phyloP scores from a whole-genome alignment of 2,888 invertebrate species.

The Agrochola litura region DNA sequence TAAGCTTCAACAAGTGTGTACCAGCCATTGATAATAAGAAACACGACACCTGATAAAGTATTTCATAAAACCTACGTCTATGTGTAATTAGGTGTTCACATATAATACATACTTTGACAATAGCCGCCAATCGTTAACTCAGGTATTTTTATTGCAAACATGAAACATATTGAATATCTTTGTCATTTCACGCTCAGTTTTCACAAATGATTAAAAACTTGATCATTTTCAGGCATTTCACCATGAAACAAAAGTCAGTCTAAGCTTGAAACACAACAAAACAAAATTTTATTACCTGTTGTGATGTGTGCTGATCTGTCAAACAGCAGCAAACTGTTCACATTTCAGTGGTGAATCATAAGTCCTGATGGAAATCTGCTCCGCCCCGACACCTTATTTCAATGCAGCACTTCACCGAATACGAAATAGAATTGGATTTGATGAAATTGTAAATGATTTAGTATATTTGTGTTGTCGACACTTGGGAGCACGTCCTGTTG shows the following conservation, averaged over 20 bases:
- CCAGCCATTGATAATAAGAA: conserved; percentile 54
- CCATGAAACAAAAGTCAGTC: conserved; percentile 22
- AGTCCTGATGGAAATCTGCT: conserved; percentile 32
- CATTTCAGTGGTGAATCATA: conserved; percentile 66
- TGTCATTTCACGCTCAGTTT: conserved; percentile 2
- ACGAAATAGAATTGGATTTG: conserved; percentile 25
- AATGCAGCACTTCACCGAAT: conserved; percentile 58
- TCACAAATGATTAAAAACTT: conserved; percentile 1
- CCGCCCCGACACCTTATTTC: conserved; percentile 24
- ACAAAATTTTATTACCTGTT: conserved; percentile 69
- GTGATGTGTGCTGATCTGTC: conserved; percentile 60
- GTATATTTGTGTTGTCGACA: conserved; percentile 36
- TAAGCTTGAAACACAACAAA: conserved; percentile 54
- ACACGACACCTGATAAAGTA: conserved; percentile 57
- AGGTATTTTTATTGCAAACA: conserved; percentile 36
- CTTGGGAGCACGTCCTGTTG: conserved; percentile 69
- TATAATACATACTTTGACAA: conserved; percentile 22
- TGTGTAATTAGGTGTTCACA: conserved; percentile 61
- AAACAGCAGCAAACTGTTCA: conserved; percentile 60
- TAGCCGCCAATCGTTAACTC: conserved; percentile 15
- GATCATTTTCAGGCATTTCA: conserved; percentile 12
- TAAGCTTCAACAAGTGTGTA: conserved; percentile 53
- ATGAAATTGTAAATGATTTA: conserved; percentile 20
- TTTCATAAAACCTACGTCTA: conserved; percentile 43
- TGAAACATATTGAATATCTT: conserved; percentile 23